Evolutionary conservation across 2,888 invertebrate genomes (phyloP), one percentile per base, ranked within the genome.

Genomic region (Atrina japonica): DNA sequence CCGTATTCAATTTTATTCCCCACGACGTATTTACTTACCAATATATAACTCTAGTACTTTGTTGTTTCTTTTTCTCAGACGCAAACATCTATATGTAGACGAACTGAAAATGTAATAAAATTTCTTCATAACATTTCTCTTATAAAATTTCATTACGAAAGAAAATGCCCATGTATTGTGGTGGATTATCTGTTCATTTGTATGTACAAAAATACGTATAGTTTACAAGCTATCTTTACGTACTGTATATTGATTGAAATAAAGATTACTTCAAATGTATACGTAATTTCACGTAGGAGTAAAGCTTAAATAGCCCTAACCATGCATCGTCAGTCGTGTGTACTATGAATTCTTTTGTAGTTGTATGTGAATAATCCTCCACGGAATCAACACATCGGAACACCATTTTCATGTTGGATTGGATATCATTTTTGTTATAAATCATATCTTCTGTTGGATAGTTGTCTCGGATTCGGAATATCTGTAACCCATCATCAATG

Each of bases 31-130:
- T n/a, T n/a, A 72, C 76, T 68, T 77, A 86, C 86, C 84, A 25
- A 84, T 61, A 47, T 80, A 73, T 40, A 86, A 64, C 59, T 86
- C 84, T 11, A 86, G 68, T 18, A 85, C 84, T 29, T 80, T 79
- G 27, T 76, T 76, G 27, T 81, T 77, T 23, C 83, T 74, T 45
- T 82, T 82, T 29, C 77, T 78, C 6, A 86, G 63, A 21, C 82
- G 66, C 11, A 86, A 56, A 75, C 86, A 86, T 60, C 83, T 78
- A 58, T 84, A 83, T 45, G 75, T 78, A 0, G 86, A 85, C 6
- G 78, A 80, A 61, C 86, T 86, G 81, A 56, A 76, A 80, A 56
- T 11, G 45, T 67, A 55, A 68, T 30, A 18, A 43, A 41, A 40
- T 18, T 47, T 29, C 16, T 14, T 14, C 25, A 25, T 29, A 29